Conservation (phyloP, 2,888 invertebrate species). For the Cerceris rybyensis region DNA sequence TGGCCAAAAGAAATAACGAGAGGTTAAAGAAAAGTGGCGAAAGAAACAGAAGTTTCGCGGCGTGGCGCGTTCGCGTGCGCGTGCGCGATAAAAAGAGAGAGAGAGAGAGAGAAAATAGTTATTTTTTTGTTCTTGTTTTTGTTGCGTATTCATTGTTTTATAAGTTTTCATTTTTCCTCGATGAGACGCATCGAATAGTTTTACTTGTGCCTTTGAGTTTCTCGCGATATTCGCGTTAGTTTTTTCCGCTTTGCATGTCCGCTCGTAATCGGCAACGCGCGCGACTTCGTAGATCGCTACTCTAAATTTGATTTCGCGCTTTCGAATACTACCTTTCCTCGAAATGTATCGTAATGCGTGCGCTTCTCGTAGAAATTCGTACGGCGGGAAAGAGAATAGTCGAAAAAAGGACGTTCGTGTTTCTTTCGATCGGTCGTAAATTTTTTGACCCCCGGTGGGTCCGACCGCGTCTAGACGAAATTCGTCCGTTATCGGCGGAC, state of each 20-base stretch:
- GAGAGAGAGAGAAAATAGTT: slow-evolving; percentile 23
- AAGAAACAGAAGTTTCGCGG: slow-evolving; percentile 13
- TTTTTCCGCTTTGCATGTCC: slow-evolving; percentile 41
- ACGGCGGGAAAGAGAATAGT: not conserved
- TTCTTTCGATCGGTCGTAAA: slow-evolving; percentile 46
- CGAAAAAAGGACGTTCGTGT: not conserved
- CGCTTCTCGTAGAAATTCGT: too few species aligned
- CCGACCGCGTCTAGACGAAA: slow-evolving; percentile 31
- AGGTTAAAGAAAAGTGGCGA: not conserved
- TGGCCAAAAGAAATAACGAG: not conserved
- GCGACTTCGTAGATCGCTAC: not conserved
- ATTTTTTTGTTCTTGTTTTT: slow-evolving; percentile 68
- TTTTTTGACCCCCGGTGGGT: slow-evolving; percentile 65
- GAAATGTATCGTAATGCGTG: too few species aligned
- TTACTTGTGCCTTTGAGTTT: slow-evolving; percentile 59
- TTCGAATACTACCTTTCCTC: too few species aligned
- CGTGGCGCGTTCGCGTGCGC: too few species aligned
- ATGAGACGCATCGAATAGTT: slow-evolving; percentile 56
- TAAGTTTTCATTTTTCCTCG: slow-evolving; percentile 62
- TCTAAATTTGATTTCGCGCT: not conserved
- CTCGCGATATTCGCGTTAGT: slow-evolving; percentile 35
- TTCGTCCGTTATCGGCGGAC: slow-evolving; percentile 39
- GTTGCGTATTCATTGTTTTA: slow-evolving; percentile 62
- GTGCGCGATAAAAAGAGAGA: too few species aligned
- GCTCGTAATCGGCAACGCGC: slow-evolving; percentile 17